phyloP scores from a whole-genome alignment of 2,888 invertebrate species.

The Glyphotaelius pellucidus region DNA sequence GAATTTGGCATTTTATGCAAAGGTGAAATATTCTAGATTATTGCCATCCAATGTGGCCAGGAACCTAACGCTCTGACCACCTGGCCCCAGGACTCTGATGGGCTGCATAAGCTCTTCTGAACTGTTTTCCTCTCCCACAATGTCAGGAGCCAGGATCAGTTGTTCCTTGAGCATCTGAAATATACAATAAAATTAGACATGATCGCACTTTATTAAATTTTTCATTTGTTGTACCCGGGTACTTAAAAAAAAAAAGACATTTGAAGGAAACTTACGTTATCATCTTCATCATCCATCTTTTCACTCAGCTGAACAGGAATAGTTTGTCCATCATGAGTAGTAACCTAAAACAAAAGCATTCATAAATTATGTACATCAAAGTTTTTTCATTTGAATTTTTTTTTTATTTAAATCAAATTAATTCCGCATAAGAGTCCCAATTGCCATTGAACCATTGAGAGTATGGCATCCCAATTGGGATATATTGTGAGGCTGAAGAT shows the following conservation, averaged over 20 bases:
- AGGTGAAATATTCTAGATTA: conserved; percentile 59
- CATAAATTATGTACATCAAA: neutral
- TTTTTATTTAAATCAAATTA: too few species aligned
- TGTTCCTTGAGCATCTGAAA: conserved; percentile 60
- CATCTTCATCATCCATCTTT: conserved; percentile 69
- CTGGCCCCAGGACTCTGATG: conserved; percentile 54
- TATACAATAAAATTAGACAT: conserved; percentile 15
- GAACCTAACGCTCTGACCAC: conserved; percentile 61
- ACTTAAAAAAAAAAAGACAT: neutral
- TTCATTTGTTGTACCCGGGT: neutral
- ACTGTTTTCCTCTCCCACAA: conserved; percentile 47
- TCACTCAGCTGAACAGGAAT: conserved; percentile 77
- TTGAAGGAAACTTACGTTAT: conserved; percentile 45
- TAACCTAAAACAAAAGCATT: conserved; percentile 71
- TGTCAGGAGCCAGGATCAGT: conserved; percentile 53
- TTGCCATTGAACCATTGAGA: too few species aligned
- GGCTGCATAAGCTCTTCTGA: conserved; percentile 51
- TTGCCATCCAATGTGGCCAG: conserved; percentile 61
- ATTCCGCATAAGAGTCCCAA: too few species aligned
- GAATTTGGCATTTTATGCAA: conserved; percentile 26
- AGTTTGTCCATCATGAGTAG: conserved; percentile 76
- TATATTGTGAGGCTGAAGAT: too few species aligned
- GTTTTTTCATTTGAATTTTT: neutral
- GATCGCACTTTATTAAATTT: neutral
- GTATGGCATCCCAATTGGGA: too few species aligned